These are phyloP conservation scores for Pammene aurita DNA, from an alignment of 2,888 invertebrate genomes.

Conservation along the genomic window DNA sequence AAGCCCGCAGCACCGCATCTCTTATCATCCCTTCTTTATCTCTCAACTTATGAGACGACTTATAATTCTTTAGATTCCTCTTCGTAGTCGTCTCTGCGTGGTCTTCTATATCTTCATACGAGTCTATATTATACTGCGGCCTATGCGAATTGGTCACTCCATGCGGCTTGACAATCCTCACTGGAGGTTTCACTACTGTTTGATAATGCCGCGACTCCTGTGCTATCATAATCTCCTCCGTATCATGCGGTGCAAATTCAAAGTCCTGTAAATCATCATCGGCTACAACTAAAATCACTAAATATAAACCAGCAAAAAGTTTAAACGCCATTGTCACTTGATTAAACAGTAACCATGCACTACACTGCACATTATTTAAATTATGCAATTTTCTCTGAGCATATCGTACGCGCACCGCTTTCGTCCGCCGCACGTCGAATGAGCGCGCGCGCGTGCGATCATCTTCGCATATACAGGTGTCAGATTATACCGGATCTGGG, in stretches of 20 bases:
- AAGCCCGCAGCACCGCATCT: constrained; percentile 81
- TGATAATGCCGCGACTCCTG: constrained; percentile 75
- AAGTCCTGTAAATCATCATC: constrained; percentile 67
- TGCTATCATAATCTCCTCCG: constrained; percentile 75
- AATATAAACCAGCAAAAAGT: constrained; percentile 53
- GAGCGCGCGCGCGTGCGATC: constrained; percentile 66
- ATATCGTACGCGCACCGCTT: constrained; percentile 64
- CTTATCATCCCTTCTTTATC: constrained; percentile 78
- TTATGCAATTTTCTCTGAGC: constrained; percentile 37
- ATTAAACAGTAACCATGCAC: constrained; percentile 30
- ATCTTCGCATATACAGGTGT: constrained; percentile 70
- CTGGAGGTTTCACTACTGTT: constrained; percentile 67
- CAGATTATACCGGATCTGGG: constrained; percentile 77
- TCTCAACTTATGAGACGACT: constrained; percentile 58
- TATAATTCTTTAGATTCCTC: constrained; percentile 61
- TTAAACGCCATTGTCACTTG: constrained; percentile 57
- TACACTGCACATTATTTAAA: constrained; percentile 40
- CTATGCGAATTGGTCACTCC: constrained; percentile 77
- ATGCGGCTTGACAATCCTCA: constrained; percentile 60
- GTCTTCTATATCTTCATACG: constrained; percentile 65
- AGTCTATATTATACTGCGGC: constrained; percentile 76
- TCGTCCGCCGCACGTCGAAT: constrained; percentile 64
- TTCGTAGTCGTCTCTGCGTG: constrained; percentile 54
- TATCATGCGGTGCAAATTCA: constrained; percentile 62
- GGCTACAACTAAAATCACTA: constrained; percentile 52